Evolutionary conservation across 2,797 vertebrate genomes (phyloP).

Genomic region (Eidolon dupreanum): DNA sequence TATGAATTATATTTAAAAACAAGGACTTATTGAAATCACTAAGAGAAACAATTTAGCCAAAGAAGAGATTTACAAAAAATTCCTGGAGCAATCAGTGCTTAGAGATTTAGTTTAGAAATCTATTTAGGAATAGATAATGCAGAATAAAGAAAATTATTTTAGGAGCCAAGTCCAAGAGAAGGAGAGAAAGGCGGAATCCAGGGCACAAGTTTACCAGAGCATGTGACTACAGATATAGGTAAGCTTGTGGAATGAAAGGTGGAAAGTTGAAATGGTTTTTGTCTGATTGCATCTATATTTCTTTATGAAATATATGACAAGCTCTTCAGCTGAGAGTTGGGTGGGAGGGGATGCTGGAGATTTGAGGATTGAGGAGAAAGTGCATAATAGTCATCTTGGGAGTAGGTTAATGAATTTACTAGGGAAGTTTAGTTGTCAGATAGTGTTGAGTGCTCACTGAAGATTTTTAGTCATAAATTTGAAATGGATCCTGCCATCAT

Average conservation of each 20-base stretch:
- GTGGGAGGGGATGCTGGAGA: slow-evolving; percentile 56
- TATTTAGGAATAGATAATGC: background rate
- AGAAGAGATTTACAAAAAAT: background rate
- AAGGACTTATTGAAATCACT: background rate
- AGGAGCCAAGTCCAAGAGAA: background rate
- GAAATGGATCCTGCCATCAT: slow-evolving; percentile 22
- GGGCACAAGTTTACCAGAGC: background rate
- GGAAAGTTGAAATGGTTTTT: slow-evolving; percentile 18
- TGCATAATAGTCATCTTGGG: slow-evolving; percentile 22
- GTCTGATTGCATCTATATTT: slow-evolving; percentile 53
- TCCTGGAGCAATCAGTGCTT: background rate
- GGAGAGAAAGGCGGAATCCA: background rate
- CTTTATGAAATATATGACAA: slow-evolving; percentile 63
- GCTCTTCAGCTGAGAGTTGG: slow-evolving; percentile 42
- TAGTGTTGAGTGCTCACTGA: slow-evolving; percentile 43
- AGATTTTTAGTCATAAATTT: slow-evolving; percentile 62
- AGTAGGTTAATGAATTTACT: slow-evolving; percentile 68
- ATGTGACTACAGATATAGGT: background rate
- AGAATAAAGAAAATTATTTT: background rate
- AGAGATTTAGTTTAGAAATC: slow-evolving; percentile 16
- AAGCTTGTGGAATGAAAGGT: background rate
- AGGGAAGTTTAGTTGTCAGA: slow-evolving; percentile 55
- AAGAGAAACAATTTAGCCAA: background rate
- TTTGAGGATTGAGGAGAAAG: slow-evolving; percentile 52
- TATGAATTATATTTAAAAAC: background rate